phyloP scores from a whole-genome alignment of 2,797 vertebrate species.

The Galagoides demidoff region DNA sequence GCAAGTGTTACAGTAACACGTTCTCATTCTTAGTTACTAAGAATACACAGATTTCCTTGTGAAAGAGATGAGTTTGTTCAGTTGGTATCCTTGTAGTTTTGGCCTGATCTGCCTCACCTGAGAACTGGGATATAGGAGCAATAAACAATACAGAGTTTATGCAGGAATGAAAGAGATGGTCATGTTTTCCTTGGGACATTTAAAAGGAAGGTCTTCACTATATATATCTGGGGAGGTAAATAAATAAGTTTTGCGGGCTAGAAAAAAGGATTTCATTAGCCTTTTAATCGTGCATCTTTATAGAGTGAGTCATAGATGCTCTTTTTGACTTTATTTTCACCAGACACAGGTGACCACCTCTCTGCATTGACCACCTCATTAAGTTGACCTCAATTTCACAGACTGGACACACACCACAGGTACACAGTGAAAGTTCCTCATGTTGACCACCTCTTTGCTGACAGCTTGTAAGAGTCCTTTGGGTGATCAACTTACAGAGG shows the following conservation, averaged over 20 bases:
- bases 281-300: constrained; percentile 38
- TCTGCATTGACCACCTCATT: no score
- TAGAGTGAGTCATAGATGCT: constrained; percentile 2
- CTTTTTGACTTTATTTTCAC: constrained; percentile 27
- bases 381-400: no score
- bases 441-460: no score
- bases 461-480: no score
- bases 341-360: neutral
- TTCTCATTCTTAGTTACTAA: neutral
- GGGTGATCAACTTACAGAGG: no score
- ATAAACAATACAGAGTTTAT: neutral
- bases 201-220: constrained; percentile 3
- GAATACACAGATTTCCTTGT: neutral
- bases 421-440: no score
- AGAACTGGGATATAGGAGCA: neutral
- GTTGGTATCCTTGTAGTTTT: neutral
- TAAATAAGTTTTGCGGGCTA: neutral
- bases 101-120: neutral
- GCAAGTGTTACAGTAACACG: neutral
- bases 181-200: neutral
- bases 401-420: no score
- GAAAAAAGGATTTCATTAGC: neutral
- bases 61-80: neutral
- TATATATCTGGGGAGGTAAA: neutral
- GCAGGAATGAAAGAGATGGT: neutral